Base-by-base conservation (phyloP, 2,113 vertebrate genomes). In the Nannobrachium achirus region DNA sequence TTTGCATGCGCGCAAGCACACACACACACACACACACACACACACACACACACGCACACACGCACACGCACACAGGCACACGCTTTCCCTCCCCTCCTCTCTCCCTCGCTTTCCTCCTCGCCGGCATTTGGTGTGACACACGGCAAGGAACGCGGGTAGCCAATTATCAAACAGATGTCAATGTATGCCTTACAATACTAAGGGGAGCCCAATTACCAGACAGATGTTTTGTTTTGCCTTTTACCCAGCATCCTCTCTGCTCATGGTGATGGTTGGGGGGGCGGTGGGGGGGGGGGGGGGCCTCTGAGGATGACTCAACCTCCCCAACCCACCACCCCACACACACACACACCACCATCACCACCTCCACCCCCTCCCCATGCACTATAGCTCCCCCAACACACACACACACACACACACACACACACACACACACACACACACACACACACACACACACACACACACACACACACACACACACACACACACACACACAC, bases 161-260 rank as follows among this genome's bases (percentile, higher is more conserved):
- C 88, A 91, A 92, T 92, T 92, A 93, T 89, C 91, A 90, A 92
- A 91, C 90, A 92, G 90, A 92, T 91, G 92, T 91, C 89, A 89
- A 91, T 93, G 89, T 89, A 88, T 90, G 87, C 75, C 73, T 89
- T 91, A 91, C 92, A 89, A 91, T 90, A 90, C 90, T 86, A 74
- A 90, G 73, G 90, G 90, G 91, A 91, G 86, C 76, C 88, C 90
- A 92, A 93, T 91, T 92, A 92, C 82, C 81, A 84, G 81, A 88
- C 91, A 93, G 89, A 90, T 93, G 91, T 92, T 91, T 89, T 85
- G 82, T 86, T 87, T 85, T 73, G 75, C 74, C 58, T 62, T 71
- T 72, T 75, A 78, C 77, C 86, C 87, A 85, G 73, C 70, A 87
- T 78, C 69, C 69, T 77, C 69, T 72, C 66, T 75, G 53, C 65